Base-by-base conservation (phyloP, 2,113 vertebrate species). In the Hippolais icterina region DNA sequence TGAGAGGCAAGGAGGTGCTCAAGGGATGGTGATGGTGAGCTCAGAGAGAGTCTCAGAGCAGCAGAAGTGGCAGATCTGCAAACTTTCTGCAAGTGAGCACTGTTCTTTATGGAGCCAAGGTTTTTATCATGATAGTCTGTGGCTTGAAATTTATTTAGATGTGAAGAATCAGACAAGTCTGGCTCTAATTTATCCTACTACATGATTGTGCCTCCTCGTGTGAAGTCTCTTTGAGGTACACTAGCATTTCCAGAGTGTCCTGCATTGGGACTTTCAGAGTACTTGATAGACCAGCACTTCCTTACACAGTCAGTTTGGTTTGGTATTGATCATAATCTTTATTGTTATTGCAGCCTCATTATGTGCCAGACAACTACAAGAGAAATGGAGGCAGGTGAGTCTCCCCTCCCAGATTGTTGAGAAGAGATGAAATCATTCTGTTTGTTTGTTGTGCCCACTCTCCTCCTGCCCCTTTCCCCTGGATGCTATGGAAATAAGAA, bases 291-390 rank as follows among this genome's bases (percentile, higher is more conserved):
- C 9, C 44, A 74, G 42, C 42, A 15, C 37, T 68, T 83, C 9
- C 21, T 69, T 44, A 27, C 41, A 16, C 60, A 53, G 29, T n/a
- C 41, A n/a, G 3, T 54, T 81, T 70, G 31, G 14, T 49, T 82
- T 79, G 61, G 1, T 52, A 15, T 69, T 93, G 47, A 95, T 44
- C n/a, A 9, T 33, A 8, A 46, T 19, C 79, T 56, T 81, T 29
- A 2, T 69, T 96, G 42, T 90, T 70, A 11, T 96, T 97, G 11
- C 77, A 99, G 99, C 99, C 99, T 97, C 99, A 99, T 97, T 99
- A 99, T 15, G 99, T 99, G 76, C 99, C 99, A 14, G 99, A 99
- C 98, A 99, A 99, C 98, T 99, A 99, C 98, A 99, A 99, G 98
- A 98, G 99, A 89, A 99, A 99, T 0, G 99, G 99, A 22, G 99